Conservation (phyloP, 2,888 invertebrate genomes). For the Temnothorax rugatulus region DNA sequence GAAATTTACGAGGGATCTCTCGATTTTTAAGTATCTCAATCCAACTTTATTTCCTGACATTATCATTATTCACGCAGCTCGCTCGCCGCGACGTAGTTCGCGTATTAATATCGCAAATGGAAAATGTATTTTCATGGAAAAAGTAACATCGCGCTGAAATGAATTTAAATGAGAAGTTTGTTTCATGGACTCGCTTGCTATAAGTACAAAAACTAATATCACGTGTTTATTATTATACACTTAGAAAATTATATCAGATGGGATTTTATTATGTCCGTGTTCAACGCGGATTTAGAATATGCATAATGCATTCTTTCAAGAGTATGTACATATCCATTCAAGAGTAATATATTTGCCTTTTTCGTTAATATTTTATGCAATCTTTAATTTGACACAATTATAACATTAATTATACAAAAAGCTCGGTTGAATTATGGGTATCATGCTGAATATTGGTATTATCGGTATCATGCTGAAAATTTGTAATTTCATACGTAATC, state of each 20-base stretch:
- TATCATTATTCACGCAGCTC: conserved; percentile 42
- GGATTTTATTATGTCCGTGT: conserved; percentile 12
- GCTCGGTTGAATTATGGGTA: conserved; percentile 3
- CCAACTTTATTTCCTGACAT: conserved; percentile 32
- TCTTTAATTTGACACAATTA: neutral
- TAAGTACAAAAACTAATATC: conserved; percentile 33
- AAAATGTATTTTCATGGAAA: conserved; percentile 50
- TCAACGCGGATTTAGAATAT: neutral
- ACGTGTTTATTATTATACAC: conserved; percentile 34
- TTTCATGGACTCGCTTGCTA: conserved; percentile 19
- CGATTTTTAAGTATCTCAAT: conserved; percentile 48
- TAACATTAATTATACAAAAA: conserved; percentile 13
- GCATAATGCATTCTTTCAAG: neutral
- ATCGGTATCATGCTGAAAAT: neutral
- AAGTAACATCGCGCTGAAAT: conserved; percentile 45
- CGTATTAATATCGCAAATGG: conserved; percentile 54
- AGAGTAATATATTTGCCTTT: neutral
- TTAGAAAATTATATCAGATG: conserved; percentile 22
- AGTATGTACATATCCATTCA: neutral
- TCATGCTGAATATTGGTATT: neutral
- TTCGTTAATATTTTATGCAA: neutral
- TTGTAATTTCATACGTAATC: neutral
- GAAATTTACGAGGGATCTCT: conserved; percentile 29
- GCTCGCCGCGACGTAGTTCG: conserved; percentile 23
- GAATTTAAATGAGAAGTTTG: conserved; percentile 54